Conservation (phyloP, 2,888 invertebrate genomes). For the Zaprionus bogoriensis region DNA sequence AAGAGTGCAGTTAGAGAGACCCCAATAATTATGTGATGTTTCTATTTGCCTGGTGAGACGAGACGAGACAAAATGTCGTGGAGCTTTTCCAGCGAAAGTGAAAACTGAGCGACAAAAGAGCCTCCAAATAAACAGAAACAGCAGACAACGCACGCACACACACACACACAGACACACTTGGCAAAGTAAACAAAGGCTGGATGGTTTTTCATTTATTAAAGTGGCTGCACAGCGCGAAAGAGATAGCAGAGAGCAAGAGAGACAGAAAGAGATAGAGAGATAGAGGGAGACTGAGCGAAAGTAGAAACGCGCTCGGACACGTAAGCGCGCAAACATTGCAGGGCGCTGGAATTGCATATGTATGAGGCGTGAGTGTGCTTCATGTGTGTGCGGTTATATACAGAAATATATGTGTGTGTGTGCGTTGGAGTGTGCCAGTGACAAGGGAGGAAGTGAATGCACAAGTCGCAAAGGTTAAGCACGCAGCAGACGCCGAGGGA, state of each 20-base stretch:
- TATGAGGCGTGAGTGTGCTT: conserved; percentile 19
- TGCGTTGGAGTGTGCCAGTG: background rate
- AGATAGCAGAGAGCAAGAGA: background rate
- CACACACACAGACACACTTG: conserved; percentile 34
- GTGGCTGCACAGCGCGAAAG: conserved; percentile 39
- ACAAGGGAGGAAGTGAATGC: conserved; percentile 8
- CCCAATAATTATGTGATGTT: conserved; percentile 38
- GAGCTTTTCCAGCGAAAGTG: conserved; percentile 36
- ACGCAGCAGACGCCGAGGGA: background rate
- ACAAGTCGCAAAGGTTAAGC: background rate
- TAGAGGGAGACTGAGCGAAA: background rate
- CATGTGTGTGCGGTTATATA: background rate
- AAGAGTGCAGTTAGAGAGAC: background rate
- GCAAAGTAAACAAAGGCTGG: conserved; percentile 53
- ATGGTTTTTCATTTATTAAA: conserved; percentile 76
- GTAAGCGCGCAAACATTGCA: conserved; percentile 40
- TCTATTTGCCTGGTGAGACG: conserved; percentile 27
- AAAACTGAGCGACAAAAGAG: conserved; percentile 49
- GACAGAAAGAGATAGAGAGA: conserved; percentile 38
- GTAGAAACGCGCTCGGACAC: conserved; percentile 33
- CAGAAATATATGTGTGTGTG: background rate
- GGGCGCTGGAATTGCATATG: conserved; percentile 36
- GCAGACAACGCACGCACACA: conserved; percentile 17
- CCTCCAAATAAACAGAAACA: conserved; percentile 19
- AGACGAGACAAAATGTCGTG: background rate